phyloP scores from a whole-genome alignment of 1,140 invertebrate genomes.

The Zaprionus taronus region DNA sequence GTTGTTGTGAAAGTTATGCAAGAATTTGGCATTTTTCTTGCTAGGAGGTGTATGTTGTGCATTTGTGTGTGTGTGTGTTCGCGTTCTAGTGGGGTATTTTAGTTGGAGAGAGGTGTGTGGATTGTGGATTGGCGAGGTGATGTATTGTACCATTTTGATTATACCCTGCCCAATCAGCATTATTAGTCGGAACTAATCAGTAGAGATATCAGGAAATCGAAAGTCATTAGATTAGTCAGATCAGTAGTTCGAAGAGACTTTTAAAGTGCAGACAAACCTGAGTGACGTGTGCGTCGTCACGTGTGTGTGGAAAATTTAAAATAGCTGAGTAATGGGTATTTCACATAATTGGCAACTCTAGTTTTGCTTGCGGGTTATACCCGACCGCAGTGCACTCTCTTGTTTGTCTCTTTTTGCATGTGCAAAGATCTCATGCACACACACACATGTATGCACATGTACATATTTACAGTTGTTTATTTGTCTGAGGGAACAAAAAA shows the following conservation, averaged over 20 bases:
- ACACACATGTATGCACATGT: background rate
- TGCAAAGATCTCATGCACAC: background rate
- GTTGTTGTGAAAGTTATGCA: conserved; percentile 59
- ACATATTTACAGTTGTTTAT: conserved; percentile 61
- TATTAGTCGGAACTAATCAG: conserved; percentile 1
- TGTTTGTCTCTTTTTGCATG: background rate
- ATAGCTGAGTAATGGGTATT: conserved; percentile 4
- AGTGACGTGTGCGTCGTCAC: background rate
- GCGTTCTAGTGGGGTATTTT: background rate
- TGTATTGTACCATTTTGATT: background rate
- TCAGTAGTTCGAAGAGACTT: background rate
- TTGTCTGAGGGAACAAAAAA: conserved; percentile 77
- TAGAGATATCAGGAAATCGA: background rate
- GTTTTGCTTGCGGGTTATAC: conserved; percentile 1
- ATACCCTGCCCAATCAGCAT: background rate
- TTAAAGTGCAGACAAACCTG: background rate
- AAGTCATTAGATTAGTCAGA: background rate
- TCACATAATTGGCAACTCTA: background rate
- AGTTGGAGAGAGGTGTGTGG: background rate
- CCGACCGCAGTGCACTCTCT: background rate
- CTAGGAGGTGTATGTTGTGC: background rate
- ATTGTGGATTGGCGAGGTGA: no score
- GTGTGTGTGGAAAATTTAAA: background rate
- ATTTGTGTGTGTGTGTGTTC: background rate
- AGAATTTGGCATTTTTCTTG: conserved; percentile 57